phyloP scores from a whole-genome alignment of 2,797 vertebrate genomes.

The Tapirus indicus region DNA sequence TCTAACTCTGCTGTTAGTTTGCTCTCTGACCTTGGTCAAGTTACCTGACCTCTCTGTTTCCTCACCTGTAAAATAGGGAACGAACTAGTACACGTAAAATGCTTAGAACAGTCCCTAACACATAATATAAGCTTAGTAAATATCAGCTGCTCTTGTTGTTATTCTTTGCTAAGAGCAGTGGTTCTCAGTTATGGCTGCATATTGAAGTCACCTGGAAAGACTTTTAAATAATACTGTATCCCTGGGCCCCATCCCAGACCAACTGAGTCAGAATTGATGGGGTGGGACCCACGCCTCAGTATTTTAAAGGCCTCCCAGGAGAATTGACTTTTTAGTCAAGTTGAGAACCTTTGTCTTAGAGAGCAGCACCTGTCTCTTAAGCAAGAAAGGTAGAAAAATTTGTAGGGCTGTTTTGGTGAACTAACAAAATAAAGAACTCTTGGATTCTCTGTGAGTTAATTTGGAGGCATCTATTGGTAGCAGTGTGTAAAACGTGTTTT shows the following conservation, averaged over 20 bases:
- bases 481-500: not conserved
- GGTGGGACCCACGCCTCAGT: not conserved
- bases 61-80: not conserved
- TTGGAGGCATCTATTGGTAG: conserved; percentile 19
- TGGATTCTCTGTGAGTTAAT: conserved; percentile 41
- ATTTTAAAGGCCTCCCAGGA: conserved; percentile 33
- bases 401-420: not conserved
- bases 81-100: not conserved
- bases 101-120: not conserved
- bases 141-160: not conserved
- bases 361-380: not conserved
- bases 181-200: not conserved
- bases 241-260: not conserved
- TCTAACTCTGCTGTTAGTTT: not conserved
- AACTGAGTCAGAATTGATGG: not conserved
- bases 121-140: not conserved
- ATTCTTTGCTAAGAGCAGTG: not conserved
- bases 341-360: conserved; percentile 42
- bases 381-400: not conserved
- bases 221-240: not conserved
- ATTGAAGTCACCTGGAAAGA: not conserved
- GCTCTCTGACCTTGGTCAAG: not conserved
- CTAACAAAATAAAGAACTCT: conserved; percentile 12
- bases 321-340: not conserved
- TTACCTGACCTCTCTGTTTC: not conserved